A percentile compares a stretch with the other conserved stretches of the same genome.
Conservation (phyloP, 2,797 vertebrate species). For the Liparis tanakae region DNA sequence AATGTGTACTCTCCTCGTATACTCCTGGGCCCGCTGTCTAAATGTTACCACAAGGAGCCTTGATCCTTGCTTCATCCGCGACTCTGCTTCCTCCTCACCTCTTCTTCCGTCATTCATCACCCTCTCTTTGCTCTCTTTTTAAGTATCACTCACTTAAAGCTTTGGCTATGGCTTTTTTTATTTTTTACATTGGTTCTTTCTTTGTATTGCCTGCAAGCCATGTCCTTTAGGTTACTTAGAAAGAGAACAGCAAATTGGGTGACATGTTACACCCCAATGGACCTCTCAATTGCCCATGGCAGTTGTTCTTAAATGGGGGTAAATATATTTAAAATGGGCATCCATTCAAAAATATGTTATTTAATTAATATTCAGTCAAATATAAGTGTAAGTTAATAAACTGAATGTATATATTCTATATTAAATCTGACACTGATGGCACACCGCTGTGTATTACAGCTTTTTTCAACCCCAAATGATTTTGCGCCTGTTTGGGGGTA, state of each 20-base stretch:
- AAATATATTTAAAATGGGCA: too few species aligned
- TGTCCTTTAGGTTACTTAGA: slow-evolving; percentile 57
- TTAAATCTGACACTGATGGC: too few species aligned
- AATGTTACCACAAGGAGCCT: slow-evolving; percentile 75
- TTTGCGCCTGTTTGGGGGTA: too few species aligned
- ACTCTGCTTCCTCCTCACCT: slow-evolving; percentile 18
- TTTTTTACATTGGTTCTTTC: slow-evolving; percentile 24
- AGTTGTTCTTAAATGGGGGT: too few species aligned
- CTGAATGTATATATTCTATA: too few species aligned
- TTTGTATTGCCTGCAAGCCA: slow-evolving; percentile 56
- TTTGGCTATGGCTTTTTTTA: slow-evolving; percentile 36
- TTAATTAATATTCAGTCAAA: too few species aligned
- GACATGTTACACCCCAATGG: slow-evolving; percentile 58
- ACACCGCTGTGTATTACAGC: too few species aligned
- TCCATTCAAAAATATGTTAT: too few species aligned
- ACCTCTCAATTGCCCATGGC: slow-evolving; percentile 45
- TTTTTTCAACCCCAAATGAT: too few species aligned
- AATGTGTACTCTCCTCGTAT: slow-evolving; percentile 65
- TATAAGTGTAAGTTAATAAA: too few species aligned
- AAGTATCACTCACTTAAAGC: slow-evolving; percentile 24
- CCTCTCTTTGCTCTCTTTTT: slow-evolving; percentile 5
- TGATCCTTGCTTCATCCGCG: slow-evolving; percentile 40
- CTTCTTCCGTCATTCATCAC: not conserved
- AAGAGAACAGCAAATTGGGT: slow-evolving; percentile 38
- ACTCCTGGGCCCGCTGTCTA: slow-evolving; percentile 71